Percentiles rank a stretch among this genome's conserved stretches.
Conservation (phyloP, 2,797 vertebrate species). For the Lepus townsendii region DNA sequence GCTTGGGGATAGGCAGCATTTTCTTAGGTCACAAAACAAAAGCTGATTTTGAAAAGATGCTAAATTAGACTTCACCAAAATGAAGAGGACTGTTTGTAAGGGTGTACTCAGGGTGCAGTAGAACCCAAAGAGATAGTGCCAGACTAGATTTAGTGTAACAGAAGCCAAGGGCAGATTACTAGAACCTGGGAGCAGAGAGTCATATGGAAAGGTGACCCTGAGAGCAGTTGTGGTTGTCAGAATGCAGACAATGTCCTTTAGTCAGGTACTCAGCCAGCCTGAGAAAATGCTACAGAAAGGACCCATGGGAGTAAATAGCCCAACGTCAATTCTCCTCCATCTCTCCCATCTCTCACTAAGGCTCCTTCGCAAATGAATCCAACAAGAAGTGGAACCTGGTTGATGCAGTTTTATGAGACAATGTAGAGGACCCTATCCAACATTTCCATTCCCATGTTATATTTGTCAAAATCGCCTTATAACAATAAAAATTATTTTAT, state of each 20-base stretch:
- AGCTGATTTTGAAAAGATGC: not conserved
- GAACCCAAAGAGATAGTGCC: not conserved
- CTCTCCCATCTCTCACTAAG: too few relatives aligned
- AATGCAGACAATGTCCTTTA: too few relatives aligned
- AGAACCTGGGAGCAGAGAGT: not conserved
- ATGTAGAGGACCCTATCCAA: too few relatives aligned
- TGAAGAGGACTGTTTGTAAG: not conserved
- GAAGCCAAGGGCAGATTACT: not conserved
- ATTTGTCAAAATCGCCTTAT: constrained; percentile 30
- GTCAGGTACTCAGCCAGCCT: too few relatives aligned
- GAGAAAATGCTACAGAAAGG: too few relatives aligned
- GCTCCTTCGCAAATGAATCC: too few relatives aligned
- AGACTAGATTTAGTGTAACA: not conserved
- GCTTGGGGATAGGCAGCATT: not conserved
- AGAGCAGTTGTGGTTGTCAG: too few relatives aligned
- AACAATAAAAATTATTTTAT: not conserved
- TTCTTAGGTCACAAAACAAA: constrained; percentile 25
- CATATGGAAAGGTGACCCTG: not conserved
- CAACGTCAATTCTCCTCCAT: too few relatives aligned
- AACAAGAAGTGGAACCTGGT: too few relatives aligned
- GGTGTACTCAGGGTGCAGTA: not conserved
- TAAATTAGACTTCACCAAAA: not conserved
- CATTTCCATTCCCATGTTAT: too few relatives aligned
- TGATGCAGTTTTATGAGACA: too few relatives aligned
- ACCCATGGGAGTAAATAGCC: too few relatives aligned